Conservation (phyloP, 1,140 invertebrate genomes). For the Lethocerus indicus region DNA sequence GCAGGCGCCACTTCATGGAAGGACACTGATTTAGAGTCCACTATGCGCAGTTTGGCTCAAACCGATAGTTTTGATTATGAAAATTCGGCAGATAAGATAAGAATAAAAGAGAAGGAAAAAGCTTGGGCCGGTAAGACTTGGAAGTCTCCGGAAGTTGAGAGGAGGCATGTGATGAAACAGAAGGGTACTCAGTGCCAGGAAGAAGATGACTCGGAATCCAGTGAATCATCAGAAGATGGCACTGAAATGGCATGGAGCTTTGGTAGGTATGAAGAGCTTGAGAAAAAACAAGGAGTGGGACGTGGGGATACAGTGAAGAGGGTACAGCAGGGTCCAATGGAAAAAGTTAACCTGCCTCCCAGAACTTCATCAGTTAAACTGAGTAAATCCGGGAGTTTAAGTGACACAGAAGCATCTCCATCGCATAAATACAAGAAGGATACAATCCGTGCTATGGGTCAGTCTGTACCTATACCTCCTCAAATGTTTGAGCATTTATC, state of each 20-base stretch:
- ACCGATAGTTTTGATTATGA: conserved; percentile 50
- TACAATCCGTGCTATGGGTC: background rate
- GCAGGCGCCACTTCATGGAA: conserved; percentile 37
- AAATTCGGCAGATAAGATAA: conserved; percentile 32
- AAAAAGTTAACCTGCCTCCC: background rate
- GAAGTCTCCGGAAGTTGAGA: conserved; percentile 9
- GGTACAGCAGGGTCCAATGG: conserved; percentile 13
- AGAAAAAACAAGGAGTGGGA: conserved; percentile 16
- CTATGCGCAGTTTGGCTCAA: conserved; percentile 28
- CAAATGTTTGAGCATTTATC: conserved; percentile 22
- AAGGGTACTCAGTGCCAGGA: conserved; percentile 17
- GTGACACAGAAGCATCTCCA: conserved; percentile 17
- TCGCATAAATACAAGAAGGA: conserved; percentile 2
- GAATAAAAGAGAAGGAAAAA: conserved; percentile 29
- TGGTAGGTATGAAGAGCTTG: conserved; percentile 24
- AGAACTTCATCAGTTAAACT: conserved; percentile 2
- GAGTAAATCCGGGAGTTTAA: conserved; percentile 19
- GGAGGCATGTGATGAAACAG: conserved; percentile 10
- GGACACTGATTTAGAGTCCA: conserved; percentile 37
- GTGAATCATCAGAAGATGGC: conserved; percentile 2
- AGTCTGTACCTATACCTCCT: too few relatives aligned
- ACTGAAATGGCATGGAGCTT: conserved; percentile 34
- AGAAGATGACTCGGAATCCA: conserved; percentile 21
- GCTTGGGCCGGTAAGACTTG: conserved; percentile 18
- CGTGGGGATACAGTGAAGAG: conserved; percentile 19